Evolutionary conservation across 2,113 vertebrate species (phyloP).

Genomic region (Psilopogon haemacephalus): DNA sequence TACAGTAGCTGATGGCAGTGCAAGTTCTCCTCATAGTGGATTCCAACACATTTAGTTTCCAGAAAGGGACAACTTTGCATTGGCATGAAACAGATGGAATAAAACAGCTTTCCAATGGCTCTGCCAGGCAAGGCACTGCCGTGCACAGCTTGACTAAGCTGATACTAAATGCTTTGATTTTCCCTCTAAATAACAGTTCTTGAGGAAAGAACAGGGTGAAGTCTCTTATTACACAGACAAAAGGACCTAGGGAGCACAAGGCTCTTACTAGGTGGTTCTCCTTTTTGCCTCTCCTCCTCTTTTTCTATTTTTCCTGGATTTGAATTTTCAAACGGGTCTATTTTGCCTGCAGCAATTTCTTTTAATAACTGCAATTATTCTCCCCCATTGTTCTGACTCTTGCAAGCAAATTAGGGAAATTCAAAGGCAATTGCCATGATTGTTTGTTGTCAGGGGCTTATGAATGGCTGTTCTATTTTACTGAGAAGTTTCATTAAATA

Average conservation of each 20-base stretch:
- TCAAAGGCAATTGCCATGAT: constrained; percentile 65
- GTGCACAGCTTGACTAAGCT: not conserved
- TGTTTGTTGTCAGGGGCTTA: constrained; percentile 59
- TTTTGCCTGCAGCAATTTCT: constrained; percentile 62
- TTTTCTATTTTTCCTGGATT: constrained; percentile 35
- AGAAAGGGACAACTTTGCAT: not conserved
- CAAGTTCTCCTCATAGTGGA: not conserved
- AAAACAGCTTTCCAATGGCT: not conserved
- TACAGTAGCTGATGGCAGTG: not conserved
- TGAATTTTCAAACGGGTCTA: constrained; percentile 46
- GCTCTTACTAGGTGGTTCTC: not conserved
- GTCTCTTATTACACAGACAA: constrained; percentile 20
- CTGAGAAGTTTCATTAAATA: constrained; percentile 10
- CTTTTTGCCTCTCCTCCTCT: not conserved
- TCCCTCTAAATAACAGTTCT: not conserved
- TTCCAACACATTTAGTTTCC: not conserved
- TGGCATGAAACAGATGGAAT: not conserved
- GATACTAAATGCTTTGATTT: constrained; percentile 13
- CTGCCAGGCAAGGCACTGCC: not conserved
- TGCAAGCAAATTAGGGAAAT: constrained; percentile 61
- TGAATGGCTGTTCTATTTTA: constrained; percentile 51
- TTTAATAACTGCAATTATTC: constrained; percentile 68
- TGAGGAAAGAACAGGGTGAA: constrained; percentile 43
- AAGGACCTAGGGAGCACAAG: not conserved
- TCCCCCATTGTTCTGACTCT: constrained; percentile 55